Conservation (phyloP, 1,140 invertebrate species). For the Odontomachus brunneus region DNA sequence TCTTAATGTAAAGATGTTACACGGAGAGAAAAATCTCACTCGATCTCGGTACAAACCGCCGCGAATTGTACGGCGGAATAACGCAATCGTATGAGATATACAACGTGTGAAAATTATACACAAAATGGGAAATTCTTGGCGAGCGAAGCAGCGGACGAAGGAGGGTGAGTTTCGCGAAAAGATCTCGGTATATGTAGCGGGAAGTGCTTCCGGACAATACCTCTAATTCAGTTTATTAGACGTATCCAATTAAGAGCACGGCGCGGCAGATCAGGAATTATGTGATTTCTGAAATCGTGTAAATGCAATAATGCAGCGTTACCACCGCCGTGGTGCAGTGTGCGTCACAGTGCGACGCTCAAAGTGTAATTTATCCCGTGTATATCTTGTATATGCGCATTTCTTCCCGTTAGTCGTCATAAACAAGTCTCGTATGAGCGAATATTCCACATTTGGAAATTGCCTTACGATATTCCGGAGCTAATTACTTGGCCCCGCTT, state of each 20-base stretch:
- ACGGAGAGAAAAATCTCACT: background rate
- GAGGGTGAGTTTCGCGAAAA: too few species aligned
- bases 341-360: slow-evolving; percentile 30
- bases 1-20: background rate
- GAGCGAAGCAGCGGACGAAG: too few species aligned
- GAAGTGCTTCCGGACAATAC: background rate
- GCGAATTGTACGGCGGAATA: too few species aligned
- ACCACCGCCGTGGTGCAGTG: background rate
- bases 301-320: slow-evolving; percentile 17
- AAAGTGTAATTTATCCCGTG: slow-evolving; percentile 52
- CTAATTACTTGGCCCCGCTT: slow-evolving; percentile 60
- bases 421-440: slow-evolving; percentile 52
- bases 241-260: background rate
- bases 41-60: too few species aligned
- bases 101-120: too few species aligned
- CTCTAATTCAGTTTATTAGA: background rate
- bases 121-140: too few species aligned
- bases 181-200: too few species aligned
- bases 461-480: slow-evolving; percentile 55
- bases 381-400: slow-evolving; percentile 25
- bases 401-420: slow-evolving; percentile 28
- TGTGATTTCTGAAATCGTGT: slow-evolving; percentile 9
- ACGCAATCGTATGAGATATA: too few species aligned
- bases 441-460: slow-evolving; percentile 35
- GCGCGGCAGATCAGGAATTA: background rate